A percentile compares a stretch with the other conserved stretches of the same genome.
Conservation (phyloP, 2,797 vertebrate genomes). For the Lepilemur ruficaudatus region DNA sequence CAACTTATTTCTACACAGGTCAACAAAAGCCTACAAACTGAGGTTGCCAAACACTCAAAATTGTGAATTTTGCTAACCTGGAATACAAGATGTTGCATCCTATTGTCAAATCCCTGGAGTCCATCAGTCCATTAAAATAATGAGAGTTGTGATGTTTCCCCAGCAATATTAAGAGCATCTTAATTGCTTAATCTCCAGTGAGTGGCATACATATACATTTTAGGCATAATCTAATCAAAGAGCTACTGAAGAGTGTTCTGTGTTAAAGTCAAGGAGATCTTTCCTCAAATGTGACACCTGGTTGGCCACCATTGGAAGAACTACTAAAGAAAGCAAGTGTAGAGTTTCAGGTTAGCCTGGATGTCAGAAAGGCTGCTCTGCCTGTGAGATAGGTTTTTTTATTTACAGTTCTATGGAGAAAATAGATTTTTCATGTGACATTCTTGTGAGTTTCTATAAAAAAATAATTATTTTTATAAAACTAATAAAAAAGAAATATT, state of each 20-base stretch:
- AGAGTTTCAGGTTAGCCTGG: not conserved
- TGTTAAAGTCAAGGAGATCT: slow-evolving; percentile 38
- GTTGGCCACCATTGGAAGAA: not conserved
- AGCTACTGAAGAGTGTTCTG: not conserved
- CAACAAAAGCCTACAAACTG: slow-evolving; percentile 39
- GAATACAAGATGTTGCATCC: slow-evolving; percentile 36
- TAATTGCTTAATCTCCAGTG: slow-evolving; percentile 73
- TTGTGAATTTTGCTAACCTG: slow-evolving; percentile 34
- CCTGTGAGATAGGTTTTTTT: not conserved
- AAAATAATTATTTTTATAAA: too few relatives aligned
- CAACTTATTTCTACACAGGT: not conserved
- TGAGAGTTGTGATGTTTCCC: slow-evolving; percentile 53
- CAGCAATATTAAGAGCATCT: slow-evolving; percentile 72
- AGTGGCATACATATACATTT: slow-evolving; percentile 18
- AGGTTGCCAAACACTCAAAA: not conserved
- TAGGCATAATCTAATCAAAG: slow-evolving; percentile 47
- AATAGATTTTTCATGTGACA: not conserved
- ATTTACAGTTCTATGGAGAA: not conserved
- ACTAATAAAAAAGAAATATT: not conserved
- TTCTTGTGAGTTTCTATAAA: not conserved
- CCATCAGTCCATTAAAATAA: slow-evolving; percentile 67
- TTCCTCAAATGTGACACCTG: not conserved
- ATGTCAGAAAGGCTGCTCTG: not conserved
- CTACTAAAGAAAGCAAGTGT: not conserved
- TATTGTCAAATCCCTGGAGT: slow-evolving; percentile 54